Base-by-base conservation (phyloP, 2,888 invertebrate species). In the Drosophila barbarae region DNA sequence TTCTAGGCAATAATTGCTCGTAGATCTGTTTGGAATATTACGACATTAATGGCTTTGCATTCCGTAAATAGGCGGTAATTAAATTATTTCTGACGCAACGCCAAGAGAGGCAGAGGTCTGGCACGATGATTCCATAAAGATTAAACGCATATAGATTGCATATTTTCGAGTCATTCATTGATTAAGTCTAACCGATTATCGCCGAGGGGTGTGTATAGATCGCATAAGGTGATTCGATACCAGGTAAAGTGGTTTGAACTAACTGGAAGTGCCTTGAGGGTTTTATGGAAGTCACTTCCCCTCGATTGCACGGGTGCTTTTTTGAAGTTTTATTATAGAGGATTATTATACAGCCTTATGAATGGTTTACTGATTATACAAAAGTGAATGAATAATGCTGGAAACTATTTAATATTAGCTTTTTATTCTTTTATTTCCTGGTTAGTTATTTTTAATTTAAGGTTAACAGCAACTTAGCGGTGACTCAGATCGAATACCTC, bases 81-180 rank as follows among this genome's bases (percentile, higher is more conserved):
- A 68, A 51, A 35, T 26, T 34, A 57, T 66, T 57, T 46, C 50
- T 57, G 66, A 68, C 66, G 69, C 46, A 63, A 38, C 10, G 6
- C 26, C 3, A 2, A 10, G 7, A 13, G 30, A n/a, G 5, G n/a
- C n/a, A 35, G 56, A 53, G 56, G 34, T 55, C 34, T 44, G 53
- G 12, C 32, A 12, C 10, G 21, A 32, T 21, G 44, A 44, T 54
- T 26, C 53, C 60, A 60, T 60, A 60, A 60, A 60, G 59, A 60
- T 60, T 59, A 38, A 23, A 4, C 18, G 28, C 44, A 38, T 32
- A 38, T 59, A 32, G 36, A 60, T 59, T 59, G 46, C 42, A 36
- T 30, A 46, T 38, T 38, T 46, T 23, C 38, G 23, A 60, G 60
- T 60, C 59, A 60, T 60, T 46, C 46, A 60, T 60, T 46, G 38